phyloP scores from a whole-genome alignment of 2,888 invertebrate species.

The Andrena flavipes region DNA sequence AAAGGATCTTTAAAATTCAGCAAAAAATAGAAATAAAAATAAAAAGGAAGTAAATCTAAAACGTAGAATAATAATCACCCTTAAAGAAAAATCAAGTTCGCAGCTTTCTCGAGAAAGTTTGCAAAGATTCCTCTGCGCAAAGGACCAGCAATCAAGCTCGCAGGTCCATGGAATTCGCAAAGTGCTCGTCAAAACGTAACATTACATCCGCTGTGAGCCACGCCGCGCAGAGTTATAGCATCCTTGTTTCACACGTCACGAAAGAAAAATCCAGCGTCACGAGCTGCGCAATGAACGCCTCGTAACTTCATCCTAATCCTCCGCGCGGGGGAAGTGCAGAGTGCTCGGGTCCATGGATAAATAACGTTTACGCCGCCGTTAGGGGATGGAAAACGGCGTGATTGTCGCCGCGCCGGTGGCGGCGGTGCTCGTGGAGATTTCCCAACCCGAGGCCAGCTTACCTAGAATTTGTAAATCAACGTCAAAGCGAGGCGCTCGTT shows the following conservation, averaged over 20 bases:
- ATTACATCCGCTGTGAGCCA: not conserved
- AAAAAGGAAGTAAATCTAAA: no score
- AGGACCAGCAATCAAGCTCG: not conserved
- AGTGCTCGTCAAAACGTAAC: not conserved
- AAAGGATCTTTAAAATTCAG: no score
- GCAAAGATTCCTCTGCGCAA: not conserved
- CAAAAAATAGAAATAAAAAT: no score
- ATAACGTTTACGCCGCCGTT: constrained; percentile 31
- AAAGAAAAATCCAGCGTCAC: not conserved
- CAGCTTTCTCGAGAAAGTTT: not conserved
- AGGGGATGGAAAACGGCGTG: constrained; percentile 1
- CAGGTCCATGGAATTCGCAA: not conserved
- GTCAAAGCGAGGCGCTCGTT: constrained; percentile 26
- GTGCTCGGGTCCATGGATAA: constrained; percentile 26
- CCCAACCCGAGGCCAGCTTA: constrained; percentile 38
- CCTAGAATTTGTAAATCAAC: constrained; percentile 72
- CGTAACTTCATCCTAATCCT: constrained; percentile 13
- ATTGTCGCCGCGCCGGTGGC: not conserved
- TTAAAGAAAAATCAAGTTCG: no score
- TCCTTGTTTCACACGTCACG: not conserved
- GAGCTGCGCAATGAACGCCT: not conserved
- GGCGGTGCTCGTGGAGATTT: constrained; percentile 44
- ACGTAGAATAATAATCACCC: no score
- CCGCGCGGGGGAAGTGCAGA: not conserved
- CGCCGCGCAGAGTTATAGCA: not conserved